phyloP scores from a whole-genome alignment of 2,797 vertebrate genomes.

The Discoglossus pictus region DNA sequence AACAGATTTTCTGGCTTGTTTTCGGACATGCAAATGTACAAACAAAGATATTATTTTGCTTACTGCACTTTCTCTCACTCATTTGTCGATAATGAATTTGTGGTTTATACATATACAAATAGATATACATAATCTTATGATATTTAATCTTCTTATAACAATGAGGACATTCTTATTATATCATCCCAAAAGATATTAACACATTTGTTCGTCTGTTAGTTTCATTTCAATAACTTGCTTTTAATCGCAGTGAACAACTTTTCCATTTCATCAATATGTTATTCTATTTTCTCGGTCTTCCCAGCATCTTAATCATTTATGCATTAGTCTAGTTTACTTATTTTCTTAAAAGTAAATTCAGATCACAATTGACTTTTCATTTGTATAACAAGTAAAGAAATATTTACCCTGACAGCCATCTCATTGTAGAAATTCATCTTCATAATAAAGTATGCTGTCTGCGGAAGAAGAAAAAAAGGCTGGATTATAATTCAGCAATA shows the following conservation, averaged over 20 bases:
- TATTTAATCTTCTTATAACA: no score
- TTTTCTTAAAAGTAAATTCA: conserved; percentile 79
- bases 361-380: conserved; percentile 85
- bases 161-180: no score
- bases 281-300: conserved; percentile 35
- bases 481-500: conserved; percentile 80
- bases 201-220: background rate
- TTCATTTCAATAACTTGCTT: background rate
- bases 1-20: no score
- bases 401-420: conserved; percentile 99
- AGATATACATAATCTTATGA: no score
- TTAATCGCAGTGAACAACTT: background rate
- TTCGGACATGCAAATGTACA: no score
- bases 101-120: no score
- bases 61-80: no score
- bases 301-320: conserved; percentile 75
- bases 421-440: conserved; percentile 97
- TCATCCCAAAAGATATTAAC: no score
- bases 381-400: conserved; percentile 89
- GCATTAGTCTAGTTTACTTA: conserved; percentile 74
- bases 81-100: no score
- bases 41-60: no score
- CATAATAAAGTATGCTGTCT: conserved; percentile 95
- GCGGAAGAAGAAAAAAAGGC: conserved; percentile 81
- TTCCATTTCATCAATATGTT: background rate